Evolutionary conservation across 2,113 vertebrate genomes (phyloP).

Genomic region (Phalacrocorax pelagicus): DNA sequence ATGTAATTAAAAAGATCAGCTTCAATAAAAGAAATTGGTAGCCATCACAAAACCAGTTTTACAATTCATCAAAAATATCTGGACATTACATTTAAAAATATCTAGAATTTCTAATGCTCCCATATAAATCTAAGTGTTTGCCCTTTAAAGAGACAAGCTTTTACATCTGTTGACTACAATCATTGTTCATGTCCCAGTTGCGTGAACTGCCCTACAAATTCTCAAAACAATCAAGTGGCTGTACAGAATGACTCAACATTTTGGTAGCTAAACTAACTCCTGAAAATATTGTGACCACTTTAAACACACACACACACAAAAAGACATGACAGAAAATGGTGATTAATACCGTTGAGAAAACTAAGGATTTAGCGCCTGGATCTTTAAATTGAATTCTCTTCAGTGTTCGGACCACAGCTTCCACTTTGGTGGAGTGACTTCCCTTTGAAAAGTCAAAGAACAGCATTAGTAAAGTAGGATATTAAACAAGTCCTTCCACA

Average conservation of each 20-base stretch:
- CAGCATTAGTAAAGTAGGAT: neutral
- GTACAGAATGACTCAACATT: neutral
- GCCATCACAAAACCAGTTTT: neutral
- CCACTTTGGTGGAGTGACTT: conserved; percentile 98
- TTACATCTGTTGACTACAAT: neutral
- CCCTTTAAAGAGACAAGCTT: neutral
- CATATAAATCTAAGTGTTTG: neutral
- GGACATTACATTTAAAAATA: neutral
- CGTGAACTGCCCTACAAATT: neutral
- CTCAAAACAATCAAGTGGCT: neutral
- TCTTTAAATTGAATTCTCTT: conserved; percentile 91
- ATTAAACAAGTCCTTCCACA: neutral
- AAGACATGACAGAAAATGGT: neutral
- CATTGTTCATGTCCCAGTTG: neutral
- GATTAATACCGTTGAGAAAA: conserved; percentile 92
- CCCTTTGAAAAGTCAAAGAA: conserved; percentile 78
- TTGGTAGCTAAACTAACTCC: neutral
- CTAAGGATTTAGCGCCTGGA: conserved; percentile 91
- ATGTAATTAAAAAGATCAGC: neutral
- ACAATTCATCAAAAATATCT: neutral
- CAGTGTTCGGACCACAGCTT: conserved; percentile 93
- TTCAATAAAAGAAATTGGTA: neutral
- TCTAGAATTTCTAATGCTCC: neutral
- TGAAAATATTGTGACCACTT: neutral
- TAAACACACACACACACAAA: neutral